Evolutionary conservation across 2,113 vertebrate genomes (phyloP), one percentile per base, ranked within the genome.

Genomic region (Xyliphius kryptos): DNA sequence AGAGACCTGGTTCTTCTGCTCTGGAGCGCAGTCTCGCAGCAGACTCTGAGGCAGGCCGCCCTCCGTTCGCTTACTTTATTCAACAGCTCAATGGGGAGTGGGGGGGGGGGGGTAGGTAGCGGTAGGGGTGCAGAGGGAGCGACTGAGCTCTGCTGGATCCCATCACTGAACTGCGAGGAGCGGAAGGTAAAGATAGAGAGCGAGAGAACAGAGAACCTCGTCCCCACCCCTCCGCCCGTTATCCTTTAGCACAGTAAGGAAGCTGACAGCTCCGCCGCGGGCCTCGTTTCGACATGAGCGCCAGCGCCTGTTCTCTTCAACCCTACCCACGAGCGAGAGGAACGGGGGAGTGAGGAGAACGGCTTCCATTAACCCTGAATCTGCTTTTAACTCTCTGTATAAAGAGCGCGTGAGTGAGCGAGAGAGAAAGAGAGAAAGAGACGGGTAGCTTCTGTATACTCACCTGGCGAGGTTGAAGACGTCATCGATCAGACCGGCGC

Each of bases 381-480:
- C n/a, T n/a, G n/a, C n/a, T n/a, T n/a, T n/a, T n/a, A n/a, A n/a
- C n/a, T n/a, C n/a, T n/a, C n/a, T n/a, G n/a, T n/a, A n/a, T n/a
- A n/a, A n/a, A n/a, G 26, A 6, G 4, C 4, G 26, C 7, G 7
- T 3, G 26, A 6, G 26, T 32, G 26, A 3, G 7, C 4, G 26
- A 6, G 26, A 6, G 26, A 6, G 26, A 6, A 3, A 32, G 22
- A 6, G 26, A 3, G 22, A 32, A 6, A 32, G 26, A 32, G 26
- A 32, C 4, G 26, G 26, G 26, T n/a, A n/a, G n/a, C n/a, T n/a
- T n/a, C n/a, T n/a, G 6, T 12, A 12, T 12, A 67, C 87, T 84
- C 74, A 98, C 96, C 93, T 96, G 82, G 96, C 95, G 66, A 98
- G 79, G 82, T 93, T 98, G 84, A 98, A 98, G 70, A 92, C 90